Evolutionary conservation across 2,888 invertebrate genomes (phyloP).

Genomic region (Rhagium mordax): DNA sequence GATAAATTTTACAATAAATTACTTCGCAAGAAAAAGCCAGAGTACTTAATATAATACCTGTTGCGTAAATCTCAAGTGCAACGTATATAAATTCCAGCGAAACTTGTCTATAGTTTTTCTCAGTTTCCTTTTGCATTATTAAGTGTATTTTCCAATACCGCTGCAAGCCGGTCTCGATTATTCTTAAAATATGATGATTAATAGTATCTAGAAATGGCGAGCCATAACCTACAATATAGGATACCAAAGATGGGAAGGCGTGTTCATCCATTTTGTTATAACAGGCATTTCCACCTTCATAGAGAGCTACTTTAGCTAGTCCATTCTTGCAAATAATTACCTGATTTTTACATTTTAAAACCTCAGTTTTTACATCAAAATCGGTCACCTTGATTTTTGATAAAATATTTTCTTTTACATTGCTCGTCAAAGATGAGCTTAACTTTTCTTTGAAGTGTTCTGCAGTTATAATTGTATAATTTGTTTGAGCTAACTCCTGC

Average conservation of each 20-base stretch:
- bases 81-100: neutral
- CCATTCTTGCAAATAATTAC: slow-evolving; percentile 12
- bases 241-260: neutral
- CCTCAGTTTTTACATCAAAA: neutral
- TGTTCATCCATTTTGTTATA: slow-evolving; percentile 9
- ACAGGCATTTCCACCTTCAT: neutral
- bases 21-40: neutral
- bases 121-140: neutral
- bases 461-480: neutral
- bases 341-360: slow-evolving; percentile 3
- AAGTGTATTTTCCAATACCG: neutral
- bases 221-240: slow-evolving; percentile 17
- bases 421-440: neutral
- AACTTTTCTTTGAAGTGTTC: neutral
- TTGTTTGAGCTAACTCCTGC: neutral
- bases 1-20: neutral
- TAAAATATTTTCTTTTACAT: neutral
- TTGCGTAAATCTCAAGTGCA: neutral
- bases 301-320: slow-evolving; percentile 13
- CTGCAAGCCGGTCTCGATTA: slow-evolving; percentile 23
- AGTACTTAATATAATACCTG: neutral
- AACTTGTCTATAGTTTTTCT: neutral
- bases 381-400: neutral
- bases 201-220: slow-evolving; percentile 21
- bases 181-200: neutral